Percentiles rank a stretch among this genome's conserved stretches.
These are phyloP conservation scores for Sinotaia quadrata DNA, from an alignment of 2,888 invertebrate species.

Conservation along the genomic window DNA sequence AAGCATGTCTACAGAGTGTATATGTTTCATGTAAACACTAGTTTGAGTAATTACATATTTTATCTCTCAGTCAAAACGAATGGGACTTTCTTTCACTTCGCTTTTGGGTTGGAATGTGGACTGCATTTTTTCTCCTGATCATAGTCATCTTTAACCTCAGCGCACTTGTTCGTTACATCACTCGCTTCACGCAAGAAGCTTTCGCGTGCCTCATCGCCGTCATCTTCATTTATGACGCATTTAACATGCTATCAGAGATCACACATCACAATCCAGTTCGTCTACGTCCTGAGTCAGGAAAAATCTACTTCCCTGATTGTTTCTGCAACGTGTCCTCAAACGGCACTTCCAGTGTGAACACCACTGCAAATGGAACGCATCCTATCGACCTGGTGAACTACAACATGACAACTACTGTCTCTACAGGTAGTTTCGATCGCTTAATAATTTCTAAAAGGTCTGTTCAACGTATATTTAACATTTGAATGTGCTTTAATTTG, in stretches of 20 bases:
- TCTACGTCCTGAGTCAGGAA: conserved; percentile 15
- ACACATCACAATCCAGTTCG: conserved; percentile 24
- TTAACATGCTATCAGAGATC: conserved; percentile 88
- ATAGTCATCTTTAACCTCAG: conserved; percentile 95
- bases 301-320: conserved; percentile 16
- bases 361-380: no score
- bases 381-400: no score
- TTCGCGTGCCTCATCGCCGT: conserved; percentile 97
- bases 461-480: no score
- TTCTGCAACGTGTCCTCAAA: conserved; percentile 19
- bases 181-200: conserved; percentile 97
- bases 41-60: no score
- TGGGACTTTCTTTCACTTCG: conserved; percentile 96
- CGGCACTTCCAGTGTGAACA: conserved; percentile 6
- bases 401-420: conserved; percentile 17
- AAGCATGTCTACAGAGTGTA: no score
- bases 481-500: no score
- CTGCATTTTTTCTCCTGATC: conserved; percentile 86
- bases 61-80: conserved; percentile 73
- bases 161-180: conserved; percentile 96
- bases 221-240: conserved; percentile 98
- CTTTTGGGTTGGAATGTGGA: conserved; percentile 98
- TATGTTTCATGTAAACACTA: no score
- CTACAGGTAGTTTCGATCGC: no score
- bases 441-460: no score